Conservation (phyloP, 2,113 vertebrate genomes). For the Puntigrus tetrazona region DNA sequence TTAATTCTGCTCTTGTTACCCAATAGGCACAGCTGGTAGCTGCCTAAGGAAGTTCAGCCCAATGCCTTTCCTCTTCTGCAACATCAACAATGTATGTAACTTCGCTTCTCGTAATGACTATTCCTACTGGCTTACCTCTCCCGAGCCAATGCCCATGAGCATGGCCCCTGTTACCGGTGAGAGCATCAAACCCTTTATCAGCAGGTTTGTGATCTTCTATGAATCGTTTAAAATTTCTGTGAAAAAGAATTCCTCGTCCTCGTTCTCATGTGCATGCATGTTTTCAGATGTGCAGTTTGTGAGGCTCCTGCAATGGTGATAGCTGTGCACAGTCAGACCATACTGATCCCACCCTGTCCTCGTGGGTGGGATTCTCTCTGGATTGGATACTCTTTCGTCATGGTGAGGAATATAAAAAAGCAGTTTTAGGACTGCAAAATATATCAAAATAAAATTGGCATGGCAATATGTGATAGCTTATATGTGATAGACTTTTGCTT, state of each 20-base stretch:
- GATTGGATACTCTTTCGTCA: constrained; percentile 90
- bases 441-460: background rate
- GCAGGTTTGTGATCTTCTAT: constrained; percentile 77
- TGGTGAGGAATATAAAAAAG: constrained; percentile 66
- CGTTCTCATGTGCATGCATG: background rate
- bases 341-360: constrained; percentile 86
- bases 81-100: constrained; percentile 98
- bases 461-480: background rate
- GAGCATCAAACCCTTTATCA: constrained; percentile 93
- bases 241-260: background rate
- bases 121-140: constrained; percentile 96
- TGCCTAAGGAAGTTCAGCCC: constrained; percentile 97
- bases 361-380: constrained; percentile 88
- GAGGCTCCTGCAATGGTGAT: constrained; percentile 98
- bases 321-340: constrained; percentile 93
- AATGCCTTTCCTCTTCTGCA: constrained; percentile 99
- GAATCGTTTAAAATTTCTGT: background rate
- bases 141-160: constrained; percentile 96
- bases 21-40: constrained; percentile 91
- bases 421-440: background rate
- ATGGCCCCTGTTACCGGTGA: constrained; percentile 93
- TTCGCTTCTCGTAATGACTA: constrained; percentile 98
- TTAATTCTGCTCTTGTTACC: background rate
- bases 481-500: no score
- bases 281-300: constrained; percentile 87